Percentiles rank a stretch among this genome's conserved stretches.
Evolutionary conservation across 2,888 invertebrate species (phyloP).

Genomic region (Pinctada fucata): DNA sequence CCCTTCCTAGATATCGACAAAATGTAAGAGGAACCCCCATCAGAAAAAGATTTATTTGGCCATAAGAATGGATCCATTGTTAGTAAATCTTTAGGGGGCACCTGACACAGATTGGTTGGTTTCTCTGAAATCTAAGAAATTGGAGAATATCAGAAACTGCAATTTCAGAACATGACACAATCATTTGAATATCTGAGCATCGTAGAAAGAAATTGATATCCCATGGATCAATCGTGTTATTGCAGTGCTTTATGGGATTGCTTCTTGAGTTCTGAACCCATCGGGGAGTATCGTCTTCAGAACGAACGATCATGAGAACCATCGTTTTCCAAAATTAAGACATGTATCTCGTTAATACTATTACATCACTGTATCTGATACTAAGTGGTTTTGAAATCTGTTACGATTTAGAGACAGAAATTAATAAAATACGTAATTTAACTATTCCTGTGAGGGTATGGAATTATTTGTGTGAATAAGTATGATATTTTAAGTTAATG

Average conservation of each 20-base stretch:
- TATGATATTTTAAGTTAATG: slow-evolving; percentile 13
- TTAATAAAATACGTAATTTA: slow-evolving; percentile 23
- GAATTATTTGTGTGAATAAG: slow-evolving; percentile 17
- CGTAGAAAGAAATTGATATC: neutral
- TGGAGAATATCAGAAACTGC: too few relatives aligned
- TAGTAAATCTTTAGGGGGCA: too few relatives aligned
- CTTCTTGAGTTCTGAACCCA: neutral
- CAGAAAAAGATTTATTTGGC: too few relatives aligned
- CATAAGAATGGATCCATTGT: too few relatives aligned
- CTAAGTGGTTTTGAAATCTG: slow-evolving; percentile 22
- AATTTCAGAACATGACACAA: neutral
- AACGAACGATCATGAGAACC: slow-evolving; percentile 22
- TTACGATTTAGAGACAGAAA: slow-evolving; percentile 24
- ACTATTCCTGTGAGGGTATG: slow-evolving; percentile 15
- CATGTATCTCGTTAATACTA: slow-evolving; percentile 29
- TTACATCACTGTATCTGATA: slow-evolving; percentile 20
- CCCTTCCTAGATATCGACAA: too few relatives aligned
- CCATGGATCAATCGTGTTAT: neutral
- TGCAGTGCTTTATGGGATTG: neutral
- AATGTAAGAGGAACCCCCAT: too few relatives aligned
- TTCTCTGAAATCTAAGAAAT: too few relatives aligned
- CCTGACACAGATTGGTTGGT: too few relatives aligned
- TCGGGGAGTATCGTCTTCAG: slow-evolving; percentile 26
- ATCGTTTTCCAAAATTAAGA: slow-evolving; percentile 23
- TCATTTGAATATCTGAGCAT: neutral